phyloP scores from a whole-genome alignment of 2,113 vertebrate genomes.

The Menidia beryllina region DNA sequence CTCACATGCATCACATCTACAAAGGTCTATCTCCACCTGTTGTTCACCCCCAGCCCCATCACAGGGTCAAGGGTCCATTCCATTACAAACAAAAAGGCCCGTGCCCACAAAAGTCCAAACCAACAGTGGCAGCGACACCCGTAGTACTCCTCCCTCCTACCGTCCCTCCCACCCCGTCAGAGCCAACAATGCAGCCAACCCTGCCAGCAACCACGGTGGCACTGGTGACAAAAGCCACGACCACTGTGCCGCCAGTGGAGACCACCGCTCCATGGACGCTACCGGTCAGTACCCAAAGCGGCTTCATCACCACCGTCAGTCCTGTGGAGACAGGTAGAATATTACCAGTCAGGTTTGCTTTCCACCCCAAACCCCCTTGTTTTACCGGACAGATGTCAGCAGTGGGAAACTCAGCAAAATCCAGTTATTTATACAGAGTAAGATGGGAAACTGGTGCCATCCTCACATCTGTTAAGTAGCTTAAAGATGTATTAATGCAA shows the following conservation, averaged over 20 bases:
- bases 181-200: slow-evolving; percentile 37
- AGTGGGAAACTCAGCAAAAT: background rate
- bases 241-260: slow-evolving; percentile 51
- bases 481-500: background rate
- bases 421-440: background rate
- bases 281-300: slow-evolving; percentile 80
- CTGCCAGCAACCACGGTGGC: slow-evolving; percentile 42
- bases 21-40: slow-evolving; percentile 60
- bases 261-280: slow-evolving; percentile 62
- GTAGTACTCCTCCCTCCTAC: slow-evolving; percentile 38
- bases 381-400: slow-evolving; percentile 43
- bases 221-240: slow-evolving; percentile 41
- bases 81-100: slow-evolving; percentile 58
- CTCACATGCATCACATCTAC: slow-evolving; percentile 54
- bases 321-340: slow-evolving; percentile 83
- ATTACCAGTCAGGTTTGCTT: slow-evolving; percentile 72
- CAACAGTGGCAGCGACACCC: slow-evolving; percentile 22
- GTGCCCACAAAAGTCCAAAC: slow-evolving; percentile 45
- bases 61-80: slow-evolving; percentile 33
- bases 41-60: slow-evolving; percentile 46
- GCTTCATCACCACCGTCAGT: slow-evolving; percentile 75
- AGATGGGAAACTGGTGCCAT: background rate
- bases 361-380: slow-evolving; percentile 40
- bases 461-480: background rate
- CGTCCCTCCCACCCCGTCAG: slow-evolving; percentile 23